Conservation (phyloP, 2,113 vertebrate genomes). For the Limnothrissa miodon region DNA sequence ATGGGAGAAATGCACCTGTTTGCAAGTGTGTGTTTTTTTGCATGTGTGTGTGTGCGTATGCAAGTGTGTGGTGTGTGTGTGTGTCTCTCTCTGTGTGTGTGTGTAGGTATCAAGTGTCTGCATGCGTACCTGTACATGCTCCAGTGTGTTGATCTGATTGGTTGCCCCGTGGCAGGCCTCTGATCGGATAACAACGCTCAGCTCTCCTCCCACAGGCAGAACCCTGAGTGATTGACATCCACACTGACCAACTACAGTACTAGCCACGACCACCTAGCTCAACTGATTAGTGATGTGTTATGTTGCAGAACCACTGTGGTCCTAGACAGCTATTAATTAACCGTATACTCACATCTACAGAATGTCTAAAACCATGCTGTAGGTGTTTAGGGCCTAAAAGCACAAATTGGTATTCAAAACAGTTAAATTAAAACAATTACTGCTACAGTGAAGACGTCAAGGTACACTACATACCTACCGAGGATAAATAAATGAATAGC, state of each 20-base stretch:
- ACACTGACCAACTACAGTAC: neutral
- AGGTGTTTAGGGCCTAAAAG: no score
- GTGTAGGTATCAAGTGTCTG: neutral
- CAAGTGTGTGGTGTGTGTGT: constrained; percentile 6
- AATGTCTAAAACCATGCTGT: no score
- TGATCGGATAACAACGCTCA: constrained; percentile 57
- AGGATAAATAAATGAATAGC: no score
- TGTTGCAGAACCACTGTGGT: no score
- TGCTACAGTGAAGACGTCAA: no score
- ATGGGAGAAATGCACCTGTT: constrained; percentile 7
- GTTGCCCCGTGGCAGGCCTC: constrained; percentile 58
- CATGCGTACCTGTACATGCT: constrained; percentile 60
- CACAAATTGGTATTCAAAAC: no score
- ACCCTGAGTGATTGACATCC: constrained; percentile 47
- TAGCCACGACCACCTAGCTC: no score
- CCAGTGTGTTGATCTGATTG: constrained; percentile 65
- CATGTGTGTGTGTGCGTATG: constrained; percentile 12
- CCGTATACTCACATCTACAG: no score
- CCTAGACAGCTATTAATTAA: no score
- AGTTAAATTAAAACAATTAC: no score
- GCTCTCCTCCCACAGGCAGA: constrained; percentile 51
- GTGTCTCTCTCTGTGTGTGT: neutral
- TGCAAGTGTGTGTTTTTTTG: neutral
- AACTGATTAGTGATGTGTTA: no score
- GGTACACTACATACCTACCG: no score